Evolutionary conservation across 2,888 invertebrate species (phyloP), one percentile per base, ranked within the genome.

Genomic region (Nineta flava): DNA sequence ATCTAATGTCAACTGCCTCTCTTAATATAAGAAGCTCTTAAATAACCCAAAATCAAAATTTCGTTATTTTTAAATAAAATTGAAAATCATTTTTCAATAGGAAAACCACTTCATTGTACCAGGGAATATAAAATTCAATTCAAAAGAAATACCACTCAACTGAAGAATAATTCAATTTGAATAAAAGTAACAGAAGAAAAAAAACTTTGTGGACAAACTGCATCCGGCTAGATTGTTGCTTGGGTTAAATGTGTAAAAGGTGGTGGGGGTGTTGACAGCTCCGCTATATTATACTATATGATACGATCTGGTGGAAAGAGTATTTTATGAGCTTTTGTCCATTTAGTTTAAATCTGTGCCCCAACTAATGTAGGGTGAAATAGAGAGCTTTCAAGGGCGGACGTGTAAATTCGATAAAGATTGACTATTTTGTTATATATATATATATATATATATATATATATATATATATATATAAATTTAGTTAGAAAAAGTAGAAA

Each of bases 101-200:
- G 38, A 38, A 38, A 44, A 44, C 44, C 44, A 44, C 44, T 44
- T 44, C 26, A 44, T 44, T 26, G 19, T 44, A 2, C 19, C 3
- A 26, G 26, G 26, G 26, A 26, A 26, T 26, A 13, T 21, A 21
- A 7, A 44, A 44, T 44, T 10, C 15, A 44, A 19, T 19, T n/a
- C 13, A 16, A 44, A 44, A 44, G 19, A 19, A 44, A 26, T 44
- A 44, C 21, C 48, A 48, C 48, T 64, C 62, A 62, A 61, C 60
- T 65, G 56, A 60, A 65, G 65, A 63, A 65, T 67, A 66, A 67
- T 67, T 64, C 65, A 62, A 66, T 67, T 67, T 66, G 65, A 67
- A 67, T 67, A 64, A 65, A 62, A 64, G 64, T 65, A 65, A 47
- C 15, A 35, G 40, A 47, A 47, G 47, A 40, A 32, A 21, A 46